Evolutionary conservation across 1,140 invertebrate species (phyloP), one percentile per base, ranked within the genome.

Genomic region (Bicyclus anynana): DNA sequence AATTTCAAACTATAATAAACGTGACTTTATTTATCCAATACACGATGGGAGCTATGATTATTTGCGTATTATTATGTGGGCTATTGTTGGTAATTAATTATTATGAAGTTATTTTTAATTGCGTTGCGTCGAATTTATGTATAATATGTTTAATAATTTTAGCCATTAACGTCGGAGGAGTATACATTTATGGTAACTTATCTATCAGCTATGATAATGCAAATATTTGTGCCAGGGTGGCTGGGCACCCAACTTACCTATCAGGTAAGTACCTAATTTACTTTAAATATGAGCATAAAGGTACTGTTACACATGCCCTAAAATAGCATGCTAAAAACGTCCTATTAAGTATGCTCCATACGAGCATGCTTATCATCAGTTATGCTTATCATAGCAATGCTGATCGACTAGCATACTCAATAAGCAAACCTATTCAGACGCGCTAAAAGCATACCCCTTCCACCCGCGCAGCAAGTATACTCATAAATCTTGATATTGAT

Each of bases 141-240:
- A 21, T 5, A 40, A 2, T 46, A 42, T 33, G 49, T 5, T 33
- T 50, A 48, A 20, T 51, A n/a, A 50, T 23, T 54, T 51, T 46
- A 79, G 76, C 67, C 65, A 12, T 13, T 53, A 42, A 56, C 57
- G 18, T 57, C 37, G 13, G 65, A 72, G 17, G 55, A 53, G 1
- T 50, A 29, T 9, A 44, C 67, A 10, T 59, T 53, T 40, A 64
- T 77, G 63, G 46, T 71, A 5, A 59, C 58, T 40, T 78, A 72
- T 49, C 52, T 70, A 7, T 37, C 53, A 16, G 59, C 44, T 1
- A 75, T 77, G 65, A 67, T 67, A n/a, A 6, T 69, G 23, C 64
- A 78, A 59, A 72, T 80, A 33, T 77, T 72, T 38, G 47, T 73
- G 5, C 70, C 72, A 10, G 58, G 53, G 17, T 73, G 40, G 52